A percentile compares a stretch with the other conserved stretches of the same genome.
phyloP scores from a whole-genome alignment of 2,113 vertebrate genomes.

The Stercorarius parasiticus region DNA sequence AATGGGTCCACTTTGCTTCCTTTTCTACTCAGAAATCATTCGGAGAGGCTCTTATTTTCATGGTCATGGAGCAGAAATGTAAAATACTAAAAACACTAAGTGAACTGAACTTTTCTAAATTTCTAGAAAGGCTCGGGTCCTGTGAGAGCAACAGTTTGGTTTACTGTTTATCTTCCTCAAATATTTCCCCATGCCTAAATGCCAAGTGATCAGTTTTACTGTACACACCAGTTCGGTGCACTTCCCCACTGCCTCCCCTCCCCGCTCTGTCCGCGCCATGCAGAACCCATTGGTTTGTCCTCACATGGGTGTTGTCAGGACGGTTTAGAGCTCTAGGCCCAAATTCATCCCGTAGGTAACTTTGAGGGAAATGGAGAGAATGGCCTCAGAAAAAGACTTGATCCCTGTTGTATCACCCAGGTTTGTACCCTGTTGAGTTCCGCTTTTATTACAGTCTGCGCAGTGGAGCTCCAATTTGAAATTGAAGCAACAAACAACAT shows the following conservation, averaged over 20 bases:
- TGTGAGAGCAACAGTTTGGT: background rate
- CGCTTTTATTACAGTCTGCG: background rate
- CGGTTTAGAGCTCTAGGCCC: background rate
- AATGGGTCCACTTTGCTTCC: background rate
- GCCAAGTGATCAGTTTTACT: background rate
- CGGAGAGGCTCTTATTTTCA: background rate
- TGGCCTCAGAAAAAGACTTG: background rate
- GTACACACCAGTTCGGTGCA: background rate
- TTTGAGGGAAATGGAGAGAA: background rate
- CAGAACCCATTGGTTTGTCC: background rate
- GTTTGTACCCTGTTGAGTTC: background rate
- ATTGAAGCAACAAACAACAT: background rate
- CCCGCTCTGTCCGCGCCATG: accelerated
- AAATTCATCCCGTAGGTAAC: background rate
- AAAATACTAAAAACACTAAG: background rate
- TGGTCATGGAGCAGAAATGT: background rate
- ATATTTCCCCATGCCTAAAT: background rate
- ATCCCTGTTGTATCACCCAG: background rate
- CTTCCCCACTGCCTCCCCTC: background rate
- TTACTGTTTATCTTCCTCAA: background rate
- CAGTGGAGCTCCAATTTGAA: background rate
- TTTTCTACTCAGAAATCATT: background rate
- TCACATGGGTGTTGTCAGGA: background rate
- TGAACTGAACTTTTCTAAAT: background rate
- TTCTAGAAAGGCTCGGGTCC: background rate